Evolutionary conservation across 2,113 vertebrate genomes (phyloP).

Genomic region (Felis chaus): DNA sequence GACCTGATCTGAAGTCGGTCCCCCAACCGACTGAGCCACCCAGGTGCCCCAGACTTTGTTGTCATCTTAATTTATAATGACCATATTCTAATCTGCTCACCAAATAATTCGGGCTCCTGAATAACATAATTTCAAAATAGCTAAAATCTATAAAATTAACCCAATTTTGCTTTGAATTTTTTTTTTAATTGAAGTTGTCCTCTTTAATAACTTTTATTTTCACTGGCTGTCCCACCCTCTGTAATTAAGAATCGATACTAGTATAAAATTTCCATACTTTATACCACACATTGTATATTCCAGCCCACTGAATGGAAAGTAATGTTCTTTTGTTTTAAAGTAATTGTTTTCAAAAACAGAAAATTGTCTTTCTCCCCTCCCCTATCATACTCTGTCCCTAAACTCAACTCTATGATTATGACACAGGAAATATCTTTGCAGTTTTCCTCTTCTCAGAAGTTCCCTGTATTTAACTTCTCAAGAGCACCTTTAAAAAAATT

Average conservation of each 20-base stretch:
- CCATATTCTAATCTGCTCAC: neutral
- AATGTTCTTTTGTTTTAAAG: neutral
- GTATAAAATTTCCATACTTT: neutral
- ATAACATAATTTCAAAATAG: neutral
- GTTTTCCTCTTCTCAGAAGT: neutral
- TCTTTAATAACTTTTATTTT: neutral
- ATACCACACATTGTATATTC: neutral
- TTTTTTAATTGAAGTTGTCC: neutral
- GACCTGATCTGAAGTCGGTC: too few relatives aligned
- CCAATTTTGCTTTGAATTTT: neutral
- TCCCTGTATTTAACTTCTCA: neutral
- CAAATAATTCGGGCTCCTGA: neutral
- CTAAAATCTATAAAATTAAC: neutral
- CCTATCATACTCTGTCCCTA: neutral
- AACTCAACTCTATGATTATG: neutral
- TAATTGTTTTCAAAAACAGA: neutral
- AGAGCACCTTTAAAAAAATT: neutral
- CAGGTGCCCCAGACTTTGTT: neutral
- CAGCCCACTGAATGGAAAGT: neutral
- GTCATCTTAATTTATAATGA: neutral
- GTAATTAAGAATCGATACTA: neutral
- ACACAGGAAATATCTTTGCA: neutral
- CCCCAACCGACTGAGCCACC: too few relatives aligned
- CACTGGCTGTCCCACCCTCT: neutral
- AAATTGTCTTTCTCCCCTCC: neutral